Percentiles rank a stretch among this genome's conserved stretches.
Evolutionary conservation across 2,888 invertebrate species (phyloP).

Genomic region (Dicyrtoma fusca): DNA sequence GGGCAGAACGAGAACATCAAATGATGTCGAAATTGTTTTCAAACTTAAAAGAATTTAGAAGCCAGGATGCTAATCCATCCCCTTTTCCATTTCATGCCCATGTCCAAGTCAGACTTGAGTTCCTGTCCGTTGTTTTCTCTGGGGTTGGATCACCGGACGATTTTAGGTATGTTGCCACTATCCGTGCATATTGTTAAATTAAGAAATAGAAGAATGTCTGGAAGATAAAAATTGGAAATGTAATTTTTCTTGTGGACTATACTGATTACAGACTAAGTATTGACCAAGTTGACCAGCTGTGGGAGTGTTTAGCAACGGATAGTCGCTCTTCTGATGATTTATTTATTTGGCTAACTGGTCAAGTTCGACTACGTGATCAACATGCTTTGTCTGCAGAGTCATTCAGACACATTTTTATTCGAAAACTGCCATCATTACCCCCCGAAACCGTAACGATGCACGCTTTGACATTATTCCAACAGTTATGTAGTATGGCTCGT

Average conservation of each 20-base stretch:
- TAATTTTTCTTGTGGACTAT: background rate
- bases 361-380: slow-evolving; percentile 84
- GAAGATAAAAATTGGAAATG: background rate
- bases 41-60: slow-evolving; percentile 77
- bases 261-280: slow-evolving; percentile 68
- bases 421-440: slow-evolving; percentile 83
- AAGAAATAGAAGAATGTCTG: no score
- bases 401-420: slow-evolving; percentile 81
- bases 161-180: no score
- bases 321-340: slow-evolving; percentile 86
- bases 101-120: slow-evolving; percentile 87
- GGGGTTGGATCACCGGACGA: slow-evolving; percentile 85
- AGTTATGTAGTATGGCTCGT: slow-evolving; percentile 83
- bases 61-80: slow-evolving; percentile 61
- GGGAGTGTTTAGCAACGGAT: slow-evolving; percentile 87
- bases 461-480: slow-evolving; percentile 86
- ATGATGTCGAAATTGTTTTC: slow-evolving; percentile 93
- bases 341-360: slow-evolving; percentile 89
- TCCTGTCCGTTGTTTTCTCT: slow-evolving; percentile 89
- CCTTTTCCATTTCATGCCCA: slow-evolving; percentile 78
- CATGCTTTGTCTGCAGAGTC: slow-evolving; percentile 88
- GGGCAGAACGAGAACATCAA: slow-evolving; percentile 89
- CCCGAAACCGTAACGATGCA: slow-evolving; percentile 82
- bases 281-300: slow-evolving; percentile 87
- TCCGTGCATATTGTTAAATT: no score